Base-by-base conservation (phyloP, 2,888 invertebrate species). In the Tachystola acroxantha region DNA sequence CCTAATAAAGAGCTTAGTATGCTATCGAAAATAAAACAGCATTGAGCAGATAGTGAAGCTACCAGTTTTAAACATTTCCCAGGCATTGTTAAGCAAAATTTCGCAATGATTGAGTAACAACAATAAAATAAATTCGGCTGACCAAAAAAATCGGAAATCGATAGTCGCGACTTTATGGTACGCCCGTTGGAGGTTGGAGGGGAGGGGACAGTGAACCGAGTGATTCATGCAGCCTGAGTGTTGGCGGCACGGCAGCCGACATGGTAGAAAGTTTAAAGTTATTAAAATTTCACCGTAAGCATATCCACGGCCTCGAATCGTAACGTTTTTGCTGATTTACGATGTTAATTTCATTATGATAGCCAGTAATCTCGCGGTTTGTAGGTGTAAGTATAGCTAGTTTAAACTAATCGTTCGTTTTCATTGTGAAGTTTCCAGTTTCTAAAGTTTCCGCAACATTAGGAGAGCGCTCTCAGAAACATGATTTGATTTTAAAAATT, bases 281-380 rank as follows among this genome's bases (percentile, higher is more conserved):
- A 79, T 80, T 79, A 80, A 80, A 80, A 79, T 80, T 81, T 80
- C 79, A 80, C 81, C 80, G 81, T 77, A 77, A 80, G 70, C 67
- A 64, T 63, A 70, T 62, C 59, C 48, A 3, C 12, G 7, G 10
- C 11, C 12, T 16, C 11, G 27, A 27, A 3, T 4, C 27, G 27
- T 11, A 27, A 20, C 20, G 32, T 32, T 32, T 31, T 32, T 10
- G 61, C 55, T 57, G 58, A 72, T 66, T 64, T 68, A 64, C 44
- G 39, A 41, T 47, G 41, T 46, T 40, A 7, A 27, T 27, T 13
- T 24, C 24, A n/a, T 24, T 33, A 30, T 20, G 11, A 11, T 11
- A 11, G n/a, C 12, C 10, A n/a, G 27, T 27, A 11, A 27, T 27
- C n/a, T 4, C 7, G 16, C 6, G 16, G 16, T 16, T 16, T 16